Conservation (phyloP, 2,888 invertebrate genomes). For the Dusona sp. region DNA sequence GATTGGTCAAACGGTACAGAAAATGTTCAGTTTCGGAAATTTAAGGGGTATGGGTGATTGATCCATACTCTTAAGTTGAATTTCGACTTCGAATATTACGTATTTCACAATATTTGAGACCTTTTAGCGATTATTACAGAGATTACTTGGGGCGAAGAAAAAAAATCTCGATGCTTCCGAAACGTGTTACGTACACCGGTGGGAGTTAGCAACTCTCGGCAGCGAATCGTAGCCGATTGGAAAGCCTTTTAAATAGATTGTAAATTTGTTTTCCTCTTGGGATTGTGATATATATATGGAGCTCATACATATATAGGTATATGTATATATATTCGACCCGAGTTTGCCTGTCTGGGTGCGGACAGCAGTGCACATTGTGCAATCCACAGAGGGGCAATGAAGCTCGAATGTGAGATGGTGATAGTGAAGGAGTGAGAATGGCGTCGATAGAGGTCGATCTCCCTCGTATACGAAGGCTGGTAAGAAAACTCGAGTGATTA, state of each 20-base stretch:
- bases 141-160: conserved; percentile 12
- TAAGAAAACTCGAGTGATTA: conserved; percentile 78
- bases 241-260: conserved; percentile 80
- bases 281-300: conserved; percentile 40
- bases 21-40: too few relatives aligned
- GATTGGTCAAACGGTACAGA: too few relatives aligned
- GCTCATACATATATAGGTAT: conserved; percentile 2
- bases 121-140: not conserved
- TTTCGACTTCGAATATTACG: not conserved
- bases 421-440: conserved; percentile 64
- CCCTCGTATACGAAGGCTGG: conserved; percentile 65
- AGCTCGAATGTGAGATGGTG: conserved; percentile 73
- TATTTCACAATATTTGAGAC: not conserved
- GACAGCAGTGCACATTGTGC: conserved; percentile 63
- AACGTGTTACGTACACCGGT: conserved; percentile 37
- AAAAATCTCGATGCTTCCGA: conserved; percentile 14
- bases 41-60: too few relatives aligned
- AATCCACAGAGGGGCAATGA: conserved; percentile 72
- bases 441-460: conserved; percentile 65
- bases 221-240: conserved; percentile 75
- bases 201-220: conserved; percentile 54
- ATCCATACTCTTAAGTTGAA: not conserved
- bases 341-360: conserved; percentile 61
- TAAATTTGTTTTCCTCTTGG: conserved; percentile 76
- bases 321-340: conserved; percentile 25